These are phyloP conservation scores for Scaptomyza tumidula DNA, from an alignment of 2,888 invertebrate genomes.

Conservation along the genomic window DNA sequence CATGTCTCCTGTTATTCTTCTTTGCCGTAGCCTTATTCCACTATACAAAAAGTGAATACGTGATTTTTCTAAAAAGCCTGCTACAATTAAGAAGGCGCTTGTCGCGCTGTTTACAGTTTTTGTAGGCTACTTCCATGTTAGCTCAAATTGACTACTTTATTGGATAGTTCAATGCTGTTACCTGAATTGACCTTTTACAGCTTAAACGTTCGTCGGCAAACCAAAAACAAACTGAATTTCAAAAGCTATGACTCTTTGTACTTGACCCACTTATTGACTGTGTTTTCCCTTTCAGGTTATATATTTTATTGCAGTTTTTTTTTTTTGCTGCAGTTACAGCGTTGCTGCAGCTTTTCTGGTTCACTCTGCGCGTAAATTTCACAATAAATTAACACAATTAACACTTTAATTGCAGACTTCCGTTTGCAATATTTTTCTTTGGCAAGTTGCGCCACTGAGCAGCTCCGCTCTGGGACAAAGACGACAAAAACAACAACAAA, in stretches of 20 bases:
- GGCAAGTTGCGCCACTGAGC: slow-evolving; percentile 58
- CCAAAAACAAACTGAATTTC: too few species aligned
- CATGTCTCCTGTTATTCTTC: too few species aligned
- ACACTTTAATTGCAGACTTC: slow-evolving; percentile 79
- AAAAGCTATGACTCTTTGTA: not conserved
- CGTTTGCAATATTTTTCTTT: slow-evolving; percentile 69
- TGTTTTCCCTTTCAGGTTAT: slow-evolving; percentile 3
- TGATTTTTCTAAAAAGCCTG: too few species aligned
- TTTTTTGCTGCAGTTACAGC: not conserved
- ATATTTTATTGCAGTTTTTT: slow-evolving; percentile 12
- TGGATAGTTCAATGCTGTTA: too few species aligned
- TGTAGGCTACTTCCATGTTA: too few species aligned
- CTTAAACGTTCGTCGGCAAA: too few species aligned
- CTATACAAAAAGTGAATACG: too few species aligned
- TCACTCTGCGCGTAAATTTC: slow-evolving; percentile 59
- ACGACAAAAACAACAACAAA: slow-evolving; percentile 7
- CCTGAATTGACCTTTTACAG: too few species aligned
- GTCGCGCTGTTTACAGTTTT: too few species aligned
- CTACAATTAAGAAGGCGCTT: too few species aligned
- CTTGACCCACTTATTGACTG: not conserved
- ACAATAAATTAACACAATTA: slow-evolving; percentile 78
- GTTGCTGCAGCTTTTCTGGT: slow-evolving; percentile 16
- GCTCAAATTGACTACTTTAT: too few species aligned
- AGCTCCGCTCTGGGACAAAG: slow-evolving; percentile 38
- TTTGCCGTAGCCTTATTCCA: too few species aligned